Base-by-base conservation (phyloP, 2,888 invertebrate genomes). In the Brachylomia viminalis region DNA sequence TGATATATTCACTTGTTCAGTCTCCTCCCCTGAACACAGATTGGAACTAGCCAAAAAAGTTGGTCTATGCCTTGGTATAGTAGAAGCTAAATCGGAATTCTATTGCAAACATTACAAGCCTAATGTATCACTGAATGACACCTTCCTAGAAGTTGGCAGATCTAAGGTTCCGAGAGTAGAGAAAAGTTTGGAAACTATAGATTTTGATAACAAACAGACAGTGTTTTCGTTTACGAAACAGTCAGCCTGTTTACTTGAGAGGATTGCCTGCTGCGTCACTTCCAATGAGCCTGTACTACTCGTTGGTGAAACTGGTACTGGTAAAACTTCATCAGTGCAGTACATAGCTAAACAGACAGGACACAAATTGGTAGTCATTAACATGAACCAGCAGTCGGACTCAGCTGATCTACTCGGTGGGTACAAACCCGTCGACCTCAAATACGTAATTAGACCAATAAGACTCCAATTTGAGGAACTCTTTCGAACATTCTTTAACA, bases 331-430 rank as follows among this genome's bases (percentile, higher is more conserved):
- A 0, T 98, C 98, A 0, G 97, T 99, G 1, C 99, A 99, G 92
- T 99, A 98, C 94, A 96, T 99, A 73, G 98, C 99, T 0, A 97
- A 98, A 80, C 97, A 98, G 84, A 97, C 98, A 0, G 98, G 98
- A 0, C 98, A 98, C 86, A 98, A 98, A 91, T 96, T 99, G 49
- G 97, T 98, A 49, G 99, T 99, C 0, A 98, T 99, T 42, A 99
- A 99, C 92, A 98, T 99, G 98, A 99, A 99, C 92, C 99, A 99
- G 91, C 99, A 99, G 92, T 99, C 99, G 65, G 99, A 99, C 94
- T 98, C 98, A 15, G 98, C 99, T 0, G 99, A 99, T 96, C 97
- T 99, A 58, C 97, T 99, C 0, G 99, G 99, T 75, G 99, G 99
- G 82, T 99, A 98, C 92, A 99, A 99, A 94, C 99, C 99, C 0